These are phyloP conservation scores for Drosophila planitibia DNA, from an alignment of 2,888 invertebrate species.

Conservation along the genomic window DNA sequence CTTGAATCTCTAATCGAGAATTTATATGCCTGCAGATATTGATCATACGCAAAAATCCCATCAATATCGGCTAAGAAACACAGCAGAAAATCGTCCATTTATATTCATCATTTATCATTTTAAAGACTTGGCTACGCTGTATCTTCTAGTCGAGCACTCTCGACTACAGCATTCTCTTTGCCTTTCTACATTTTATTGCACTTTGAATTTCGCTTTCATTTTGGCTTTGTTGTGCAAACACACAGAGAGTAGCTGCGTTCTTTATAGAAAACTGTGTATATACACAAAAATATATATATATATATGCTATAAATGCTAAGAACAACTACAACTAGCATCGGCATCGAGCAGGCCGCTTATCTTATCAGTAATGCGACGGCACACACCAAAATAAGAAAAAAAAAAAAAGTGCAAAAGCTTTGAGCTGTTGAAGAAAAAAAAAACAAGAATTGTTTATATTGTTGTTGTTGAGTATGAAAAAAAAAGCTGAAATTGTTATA, in stretches of 20 bases:
- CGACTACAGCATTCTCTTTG: neutral
- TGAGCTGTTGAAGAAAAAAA: constrained; percentile 18
- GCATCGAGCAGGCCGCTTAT: constrained; percentile 24
- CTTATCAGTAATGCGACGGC: constrained; percentile 54
- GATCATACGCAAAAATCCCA: neutral
- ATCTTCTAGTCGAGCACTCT: neutral
- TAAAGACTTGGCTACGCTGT: neutral
- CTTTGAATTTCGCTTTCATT: constrained; percentile 47
- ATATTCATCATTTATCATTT: neutral
- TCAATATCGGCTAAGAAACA: neutral
- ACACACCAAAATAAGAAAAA: constrained; percentile 8
- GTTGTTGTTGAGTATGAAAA: constrained; percentile 32
- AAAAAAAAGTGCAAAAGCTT: constrained; percentile 47
- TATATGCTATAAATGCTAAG: constrained; percentile 6
- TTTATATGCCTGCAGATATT: neutral
- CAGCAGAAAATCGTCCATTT: neutral
- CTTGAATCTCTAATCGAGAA: neutral
- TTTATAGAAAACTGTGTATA: neutral
- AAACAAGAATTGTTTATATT: constrained; percentile 40
- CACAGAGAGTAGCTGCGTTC: neutral
- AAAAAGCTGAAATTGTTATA: constrained; percentile 36
- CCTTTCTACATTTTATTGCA: constrained; percentile 14
- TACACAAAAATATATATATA: neutral
- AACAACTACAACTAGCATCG: constrained; percentile 18
- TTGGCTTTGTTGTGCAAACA: constrained; percentile 17